Evolutionary conservation across 2,888 invertebrate species (phyloP), one percentile per base, ranked within the genome.

Genomic region (Amiota minor): DNA sequence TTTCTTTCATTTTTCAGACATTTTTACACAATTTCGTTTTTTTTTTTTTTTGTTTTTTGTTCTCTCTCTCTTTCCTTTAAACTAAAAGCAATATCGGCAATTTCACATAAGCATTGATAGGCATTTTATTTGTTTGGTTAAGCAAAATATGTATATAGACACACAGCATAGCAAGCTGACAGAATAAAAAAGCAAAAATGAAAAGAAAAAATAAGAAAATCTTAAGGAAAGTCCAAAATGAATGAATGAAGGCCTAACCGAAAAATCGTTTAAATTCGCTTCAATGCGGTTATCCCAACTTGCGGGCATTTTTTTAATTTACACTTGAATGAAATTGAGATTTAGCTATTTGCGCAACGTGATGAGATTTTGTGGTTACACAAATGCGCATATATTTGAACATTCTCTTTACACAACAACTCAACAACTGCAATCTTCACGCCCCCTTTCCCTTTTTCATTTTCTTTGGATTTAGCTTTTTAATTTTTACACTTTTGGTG

Each of bases 251-350:
- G 35, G 35, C 35, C 35, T 35, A 35, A 35, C 35, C 35, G 35
- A 35, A 35, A 16, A 59, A 59, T 14, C 47, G 12, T 61, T 56
- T 16, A 23, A 46, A 47, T 8, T 50, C 16, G 56, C 56, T 45
- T 23, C 18, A 53, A 70, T 55, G 70, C 56, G 70, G 56, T 46
- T 55, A 55, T 67, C 61, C 61, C 46, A 35, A 72, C 72, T 72
- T 83, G 85, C 79, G 84, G 81, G 78, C 79, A 85, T 83, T 85
- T 83, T 23, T 82, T 83, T 83, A 83, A 85, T 83, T 83, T 85
- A 85, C 82, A 85, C 85, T 83, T 77, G 77, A 83, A 85, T 81
- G 79, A 81, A 76, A 72, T 74, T 78, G 79, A 75, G 79, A 76
- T 68, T 72, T 68, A 68, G 61, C 71, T 82, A 85, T 82, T 82